Base-by-base conservation (phyloP, 2,113 vertebrate species). In the Cairina moschata region DNA sequence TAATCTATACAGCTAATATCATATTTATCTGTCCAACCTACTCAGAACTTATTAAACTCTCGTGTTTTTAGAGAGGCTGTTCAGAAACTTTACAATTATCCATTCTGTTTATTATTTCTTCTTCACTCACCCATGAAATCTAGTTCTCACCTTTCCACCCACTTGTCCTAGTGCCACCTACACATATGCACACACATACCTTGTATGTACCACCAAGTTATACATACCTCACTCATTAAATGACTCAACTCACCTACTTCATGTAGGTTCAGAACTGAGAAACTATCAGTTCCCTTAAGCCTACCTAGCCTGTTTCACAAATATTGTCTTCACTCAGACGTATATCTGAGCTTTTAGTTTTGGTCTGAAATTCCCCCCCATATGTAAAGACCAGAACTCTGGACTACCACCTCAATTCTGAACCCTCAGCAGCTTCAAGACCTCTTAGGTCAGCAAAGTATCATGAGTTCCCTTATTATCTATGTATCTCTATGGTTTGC, bases 51-150 rank as follows among this genome's bases (percentile, higher is more conserved):
- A 67, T 56, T 91, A 94, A 93, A 81, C 46, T 81, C 73, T 69
- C 60, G 58, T 0, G 0, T 91, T 73, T 90, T 86, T 86, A 76
- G 86, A 82, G 80, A 69, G 88, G 9, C 32, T 86, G 28, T 62
- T 92, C 77, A 86, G 95, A 94, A 91, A 62, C 58, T 91, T 94
- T 79, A 54, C 67, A 92, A 55, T 91, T 82, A 86, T 28, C 31
- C 26, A 65, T 93, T 86, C 76, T 93, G 69, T 86, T 95, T 90
- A 84, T 80, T 93, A 86, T 83, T 93, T 92, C 66, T 81, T 91
- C 74, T 91, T 71, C 13, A 16, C 56, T 93, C 58, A 69, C 34
- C n/a, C 25, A 8, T 13, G n/a, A 77, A 79, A 88, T 73, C 65
- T 58, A 62, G 52, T 72, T 89, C 54, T 93, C 58, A 69, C 74